These are phyloP conservation scores for Cheilosia scutellata DNA, from an alignment of 2,888 invertebrate genomes.

Conservation along the genomic window DNA sequence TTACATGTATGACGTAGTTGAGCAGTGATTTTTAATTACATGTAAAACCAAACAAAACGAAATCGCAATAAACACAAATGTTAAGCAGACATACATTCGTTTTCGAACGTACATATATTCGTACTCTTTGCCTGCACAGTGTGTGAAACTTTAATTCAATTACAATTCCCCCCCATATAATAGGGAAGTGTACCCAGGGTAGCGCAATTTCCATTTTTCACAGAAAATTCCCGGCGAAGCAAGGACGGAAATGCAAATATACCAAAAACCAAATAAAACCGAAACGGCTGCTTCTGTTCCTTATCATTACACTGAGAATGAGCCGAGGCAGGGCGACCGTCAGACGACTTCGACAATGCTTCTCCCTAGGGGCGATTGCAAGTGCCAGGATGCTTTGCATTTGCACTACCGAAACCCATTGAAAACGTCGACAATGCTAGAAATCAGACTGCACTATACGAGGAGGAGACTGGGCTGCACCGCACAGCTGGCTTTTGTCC, in stretches of 20 bases:
- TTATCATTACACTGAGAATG: conserved; percentile 38
- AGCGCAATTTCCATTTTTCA: conserved; percentile 44
- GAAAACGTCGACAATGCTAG: conserved; percentile 43
- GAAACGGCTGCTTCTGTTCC: conserved; percentile 38
- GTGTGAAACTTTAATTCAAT: conserved; percentile 37
- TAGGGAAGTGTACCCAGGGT: not conserved
- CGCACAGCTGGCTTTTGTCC: conserved; percentile 56
- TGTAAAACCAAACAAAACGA: conserved; percentile 46
- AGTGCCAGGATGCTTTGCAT: conserved; percentile 27
- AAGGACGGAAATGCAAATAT: conserved; percentile 21
- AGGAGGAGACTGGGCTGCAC: conserved; percentile 2
- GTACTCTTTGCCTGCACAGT: not conserved
- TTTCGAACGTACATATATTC: not conserved
- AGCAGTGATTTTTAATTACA: conserved; percentile 55
- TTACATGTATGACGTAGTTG: conserved; percentile 46
- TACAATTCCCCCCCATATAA: not conserved
- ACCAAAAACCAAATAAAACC: conserved; percentile 3
- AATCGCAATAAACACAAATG: conserved; percentile 58
- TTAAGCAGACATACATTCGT: conserved; percentile 14
- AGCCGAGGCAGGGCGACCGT: not conserved
- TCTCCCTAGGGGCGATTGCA: conserved; percentile 9
- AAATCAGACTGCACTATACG: not conserved
- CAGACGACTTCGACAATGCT: not conserved
- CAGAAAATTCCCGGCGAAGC: conserved; percentile 3
- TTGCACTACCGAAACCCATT: conserved; percentile 29